Percentiles rank a stretch among this genome's conserved stretches.
phyloP scores from a whole-genome alignment of 2,113 vertebrate genomes.

The Oostethus manadensis region DNA sequence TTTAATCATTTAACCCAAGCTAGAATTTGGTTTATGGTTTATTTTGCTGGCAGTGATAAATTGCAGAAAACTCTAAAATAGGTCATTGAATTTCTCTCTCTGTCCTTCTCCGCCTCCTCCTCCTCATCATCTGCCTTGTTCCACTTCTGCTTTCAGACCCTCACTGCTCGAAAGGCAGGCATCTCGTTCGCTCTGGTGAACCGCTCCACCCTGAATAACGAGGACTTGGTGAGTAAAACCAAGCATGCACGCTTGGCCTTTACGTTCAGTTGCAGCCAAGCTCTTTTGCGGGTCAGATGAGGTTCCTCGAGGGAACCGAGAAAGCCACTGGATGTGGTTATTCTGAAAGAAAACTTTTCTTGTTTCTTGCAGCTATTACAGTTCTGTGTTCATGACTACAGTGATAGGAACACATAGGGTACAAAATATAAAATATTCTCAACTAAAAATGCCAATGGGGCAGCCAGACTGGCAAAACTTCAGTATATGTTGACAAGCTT shows the following conservation, averaged over 20 bases:
- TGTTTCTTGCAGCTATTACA: slow-evolving; percentile 16
- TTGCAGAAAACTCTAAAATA: slow-evolving; percentile 9
- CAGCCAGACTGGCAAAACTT: neutral
- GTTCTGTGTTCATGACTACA: slow-evolving; percentile 7
- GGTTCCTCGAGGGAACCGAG: slow-evolving; percentile 1
- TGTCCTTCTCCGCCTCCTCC: neutral
- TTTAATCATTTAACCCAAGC: neutral
- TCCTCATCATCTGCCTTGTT: slow-evolving; percentile 9
- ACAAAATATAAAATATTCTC: slow-evolving; percentile 24
- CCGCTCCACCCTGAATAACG: slow-evolving; percentile 88
- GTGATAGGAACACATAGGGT: slow-evolving; percentile 12
- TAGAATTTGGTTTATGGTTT: neutral
- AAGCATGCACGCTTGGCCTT: neutral
- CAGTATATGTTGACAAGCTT: neutral
- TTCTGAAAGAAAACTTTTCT: slow-evolving; percentile 14
- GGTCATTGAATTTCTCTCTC: slow-evolving; percentile 7
- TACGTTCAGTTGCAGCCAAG: slow-evolving; percentile 16
- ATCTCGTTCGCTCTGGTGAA: slow-evolving; percentile 92
- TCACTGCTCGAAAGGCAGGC: slow-evolving; percentile 96
- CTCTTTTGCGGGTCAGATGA: slow-evolving; percentile 8
- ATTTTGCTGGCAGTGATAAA: slow-evolving; percentile 3
- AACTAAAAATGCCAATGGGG: no score
- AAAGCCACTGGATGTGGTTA: neutral
- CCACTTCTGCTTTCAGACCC: slow-evolving; percentile 71
- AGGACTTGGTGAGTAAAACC: slow-evolving; percentile 87